These are phyloP conservation scores for Enhydra lutris DNA, from an alignment of 2,113 vertebrate species.

Conservation along the genomic window DNA sequence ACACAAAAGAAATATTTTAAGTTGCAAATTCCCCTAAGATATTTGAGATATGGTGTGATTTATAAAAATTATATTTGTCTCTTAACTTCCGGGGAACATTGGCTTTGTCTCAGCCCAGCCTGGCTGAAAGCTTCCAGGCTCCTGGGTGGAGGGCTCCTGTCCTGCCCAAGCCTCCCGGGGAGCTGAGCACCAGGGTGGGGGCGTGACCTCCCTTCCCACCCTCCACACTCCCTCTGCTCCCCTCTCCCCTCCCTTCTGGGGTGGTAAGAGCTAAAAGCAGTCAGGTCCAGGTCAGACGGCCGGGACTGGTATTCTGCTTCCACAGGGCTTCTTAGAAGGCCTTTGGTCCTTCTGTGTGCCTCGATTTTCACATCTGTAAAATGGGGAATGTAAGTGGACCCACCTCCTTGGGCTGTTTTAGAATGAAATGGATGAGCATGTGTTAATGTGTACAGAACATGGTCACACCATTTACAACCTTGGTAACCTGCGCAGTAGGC, in stretches of 20 bases:
- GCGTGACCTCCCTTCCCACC: background rate
- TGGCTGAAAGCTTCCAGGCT: background rate
- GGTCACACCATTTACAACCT: fast-evolving
- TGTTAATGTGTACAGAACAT: fast-evolving
- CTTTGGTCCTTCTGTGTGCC: background rate
- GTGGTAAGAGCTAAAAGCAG: background rate
- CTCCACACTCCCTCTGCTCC: background rate
- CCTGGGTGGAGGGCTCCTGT: background rate
- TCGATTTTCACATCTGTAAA: background rate
- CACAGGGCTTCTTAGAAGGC: fast-evolving
- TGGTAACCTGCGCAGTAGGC: fast-evolving
- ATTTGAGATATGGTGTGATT: background rate
- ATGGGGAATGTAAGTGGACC: background rate
- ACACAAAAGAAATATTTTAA: background rate
- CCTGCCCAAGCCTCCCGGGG: background rate
- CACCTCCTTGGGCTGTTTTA: background rate
- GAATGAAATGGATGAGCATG: background rate
- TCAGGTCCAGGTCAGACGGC: background rate
- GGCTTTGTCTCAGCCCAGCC: background rate
- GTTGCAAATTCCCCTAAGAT: background rate
- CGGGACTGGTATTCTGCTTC: background rate
- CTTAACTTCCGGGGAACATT: background rate
- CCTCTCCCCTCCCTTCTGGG: background rate
- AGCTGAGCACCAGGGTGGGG: background rate
- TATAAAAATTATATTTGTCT: background rate